Evolutionary conservation across 2,113 vertebrate genomes (phyloP).

Genomic region (Hypanus sabinus): DNA sequence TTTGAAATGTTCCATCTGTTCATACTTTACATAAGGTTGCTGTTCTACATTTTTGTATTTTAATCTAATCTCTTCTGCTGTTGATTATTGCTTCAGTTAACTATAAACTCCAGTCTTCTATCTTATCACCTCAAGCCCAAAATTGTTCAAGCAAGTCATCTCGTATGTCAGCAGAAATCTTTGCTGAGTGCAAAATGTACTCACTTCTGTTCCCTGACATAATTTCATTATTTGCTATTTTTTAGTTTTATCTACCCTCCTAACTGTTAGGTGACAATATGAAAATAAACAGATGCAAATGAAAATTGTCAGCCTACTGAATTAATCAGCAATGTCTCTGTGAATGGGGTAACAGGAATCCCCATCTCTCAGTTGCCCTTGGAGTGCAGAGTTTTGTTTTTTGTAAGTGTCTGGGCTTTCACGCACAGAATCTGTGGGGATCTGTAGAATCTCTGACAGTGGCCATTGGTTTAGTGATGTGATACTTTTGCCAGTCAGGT

Average conservation of each 20-base stretch:
- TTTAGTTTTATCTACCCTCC: not conserved
- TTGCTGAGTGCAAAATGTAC: not conserved
- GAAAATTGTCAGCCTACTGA: not conserved
- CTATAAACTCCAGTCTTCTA: slow-evolving; percentile 6
- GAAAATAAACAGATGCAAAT: not conserved
- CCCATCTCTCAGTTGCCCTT: too few relatives aligned
- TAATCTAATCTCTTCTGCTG: not conserved
- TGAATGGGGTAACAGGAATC: not conserved
- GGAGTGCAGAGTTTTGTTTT: too few relatives aligned
- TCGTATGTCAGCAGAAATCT: not conserved
- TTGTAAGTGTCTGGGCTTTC: too few relatives aligned
- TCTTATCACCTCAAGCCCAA: not conserved
- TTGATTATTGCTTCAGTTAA: not conserved
- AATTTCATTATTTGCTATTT: not conserved
- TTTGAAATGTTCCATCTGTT: not conserved
- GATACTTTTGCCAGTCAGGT: too few relatives aligned
- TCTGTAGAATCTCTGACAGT: too few relatives aligned
- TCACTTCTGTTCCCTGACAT: not conserved
- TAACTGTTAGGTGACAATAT: not conserved
- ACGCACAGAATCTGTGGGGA: too few relatives aligned
- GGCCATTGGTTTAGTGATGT: too few relatives aligned
- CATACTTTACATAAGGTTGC: not conserved
- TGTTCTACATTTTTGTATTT: not conserved
- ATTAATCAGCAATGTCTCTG: too few relatives aligned
- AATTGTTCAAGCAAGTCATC: not conserved